Conservation (phyloP, 2,113 vertebrate species). For the Phylloscopus whistleri region DNA sequence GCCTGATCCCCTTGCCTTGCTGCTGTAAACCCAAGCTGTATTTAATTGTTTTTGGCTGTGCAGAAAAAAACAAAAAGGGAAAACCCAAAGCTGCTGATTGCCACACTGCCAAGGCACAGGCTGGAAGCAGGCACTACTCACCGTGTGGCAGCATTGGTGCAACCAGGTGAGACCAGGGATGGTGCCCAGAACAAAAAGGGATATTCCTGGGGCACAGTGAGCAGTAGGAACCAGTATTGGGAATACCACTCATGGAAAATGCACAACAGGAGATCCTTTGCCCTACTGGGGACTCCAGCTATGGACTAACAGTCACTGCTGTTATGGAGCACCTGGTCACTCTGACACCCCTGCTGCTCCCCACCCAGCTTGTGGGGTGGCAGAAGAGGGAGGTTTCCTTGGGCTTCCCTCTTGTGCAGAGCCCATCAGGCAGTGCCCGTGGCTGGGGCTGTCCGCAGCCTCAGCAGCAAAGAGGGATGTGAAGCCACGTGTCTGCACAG, state of each 20-base stretch:
- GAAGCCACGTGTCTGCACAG: not conserved
- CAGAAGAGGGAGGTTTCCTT: not conserved
- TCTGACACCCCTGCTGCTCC: not conserved
- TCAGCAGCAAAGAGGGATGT: not conserved
- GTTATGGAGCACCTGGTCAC: rapidly evolving
- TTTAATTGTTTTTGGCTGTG: not conserved
- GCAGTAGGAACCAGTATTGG: not conserved
- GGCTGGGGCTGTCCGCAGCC: not conserved
- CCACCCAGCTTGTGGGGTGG: not conserved
- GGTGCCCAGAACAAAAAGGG: not conserved
- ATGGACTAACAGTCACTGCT: rapidly evolving
- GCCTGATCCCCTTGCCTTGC: not conserved
- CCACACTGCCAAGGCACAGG: rapidly evolving
- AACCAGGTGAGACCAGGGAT: not conserved
- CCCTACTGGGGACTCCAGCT: not conserved
- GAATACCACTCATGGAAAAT: not conserved
- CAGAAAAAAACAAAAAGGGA: not conserved
- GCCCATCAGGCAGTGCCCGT: rapidly evolving
- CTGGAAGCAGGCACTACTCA: not conserved
- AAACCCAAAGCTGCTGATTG: not conserved
- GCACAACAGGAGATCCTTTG: not conserved
- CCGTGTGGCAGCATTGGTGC: not conserved
- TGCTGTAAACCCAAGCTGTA: not conserved
- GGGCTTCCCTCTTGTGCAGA: not conserved
- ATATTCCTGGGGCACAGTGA: not conserved